Conservation (phyloP, 2,888 invertebrate species). For the Pristionchus exspectatus region DNA sequence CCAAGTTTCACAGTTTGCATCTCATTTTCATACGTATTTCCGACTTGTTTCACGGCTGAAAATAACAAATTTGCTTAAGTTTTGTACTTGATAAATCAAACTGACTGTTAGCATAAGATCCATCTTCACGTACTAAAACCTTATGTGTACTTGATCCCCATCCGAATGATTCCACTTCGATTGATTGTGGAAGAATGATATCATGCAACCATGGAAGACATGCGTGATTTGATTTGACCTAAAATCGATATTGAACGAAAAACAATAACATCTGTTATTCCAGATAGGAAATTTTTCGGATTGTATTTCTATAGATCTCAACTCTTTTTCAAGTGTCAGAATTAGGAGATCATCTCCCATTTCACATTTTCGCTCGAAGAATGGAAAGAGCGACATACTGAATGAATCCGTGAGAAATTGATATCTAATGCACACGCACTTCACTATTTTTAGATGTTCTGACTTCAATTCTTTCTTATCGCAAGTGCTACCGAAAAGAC, state of each 20-base stretch:
- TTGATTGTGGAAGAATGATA: background rate
- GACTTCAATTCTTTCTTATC: background rate
- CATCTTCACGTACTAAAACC: no score
- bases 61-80: background rate
- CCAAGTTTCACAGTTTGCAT: background rate
- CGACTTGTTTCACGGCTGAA: background rate
- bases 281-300: no score
- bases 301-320: background rate
- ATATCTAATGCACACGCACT: background rate
- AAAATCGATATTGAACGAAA: background rate
- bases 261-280: no score
- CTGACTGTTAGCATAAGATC: background rate
- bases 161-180: slow-evolving; percentile 10
- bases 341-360: background rate
- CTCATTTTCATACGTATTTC: background rate
- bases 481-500: background rate
- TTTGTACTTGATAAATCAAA: no score
- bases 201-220: slow-evolving; percentile 34
- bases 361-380: background rate
- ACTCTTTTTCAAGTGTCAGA: slow-evolving; percentile 13
- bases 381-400: slow-evolving; percentile 1
- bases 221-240: slow-evolving; percentile 19
- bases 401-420: background rate
- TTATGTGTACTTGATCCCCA: no score
- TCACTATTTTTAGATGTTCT: background rate